These are phyloP conservation scores for Rhyacichthys aspro DNA, from an alignment of 2,797 vertebrate species.

Conservation along the genomic window DNA sequence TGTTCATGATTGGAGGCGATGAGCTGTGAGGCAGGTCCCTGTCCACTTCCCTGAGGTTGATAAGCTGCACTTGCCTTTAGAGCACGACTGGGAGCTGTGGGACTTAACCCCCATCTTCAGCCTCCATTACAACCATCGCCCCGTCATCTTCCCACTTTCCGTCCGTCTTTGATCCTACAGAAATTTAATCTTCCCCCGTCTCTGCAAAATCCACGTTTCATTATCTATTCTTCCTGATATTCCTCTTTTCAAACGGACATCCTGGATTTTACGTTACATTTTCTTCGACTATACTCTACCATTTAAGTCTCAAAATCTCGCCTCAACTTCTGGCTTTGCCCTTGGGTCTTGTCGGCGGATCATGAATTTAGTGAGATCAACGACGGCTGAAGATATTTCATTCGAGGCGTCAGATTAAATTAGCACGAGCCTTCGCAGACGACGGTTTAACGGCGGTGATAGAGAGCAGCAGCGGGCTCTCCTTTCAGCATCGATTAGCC, in stretches of 20 bases:
- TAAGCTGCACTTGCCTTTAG: slow-evolving; percentile 17
- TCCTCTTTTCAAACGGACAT: background rate
- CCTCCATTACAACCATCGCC: slow-evolving; percentile 22
- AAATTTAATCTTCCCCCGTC: slow-evolving; percentile 3
- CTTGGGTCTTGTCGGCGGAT: slow-evolving; percentile 32
- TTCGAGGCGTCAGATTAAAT: slow-evolving; percentile 59
- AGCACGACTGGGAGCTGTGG: slow-evolving; percentile 24
- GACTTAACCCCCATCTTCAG: slow-evolving; percentile 43
- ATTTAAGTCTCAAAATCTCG: slow-evolving; percentile 9
- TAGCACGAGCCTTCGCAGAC: slow-evolving; percentile 32
- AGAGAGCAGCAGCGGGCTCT: slow-evolving; percentile 41
- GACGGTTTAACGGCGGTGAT: slow-evolving; percentile 46
- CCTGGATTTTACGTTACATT: background rate
- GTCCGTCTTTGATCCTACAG: slow-evolving; percentile 25
- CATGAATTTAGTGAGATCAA: slow-evolving; percentile 41
- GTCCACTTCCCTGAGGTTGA: slow-evolving; percentile 30
- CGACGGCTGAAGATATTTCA: slow-evolving; percentile 55
- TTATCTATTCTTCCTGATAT: background rate
- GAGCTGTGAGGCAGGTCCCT: slow-evolving; percentile 8
- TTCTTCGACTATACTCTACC: slow-evolving; percentile 7
- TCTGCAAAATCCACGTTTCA: background rate
- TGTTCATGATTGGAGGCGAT: background rate
- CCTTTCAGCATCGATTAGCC: slow-evolving; percentile 59
- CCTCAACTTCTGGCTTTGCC: slow-evolving; percentile 38
- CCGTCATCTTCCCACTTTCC: slow-evolving; percentile 8